A percentile compares a stretch with the other conserved stretches of the same genome.
phyloP scores from a whole-genome alignment of 2,113 vertebrate genomes.

The Mohoua ochrocephala region DNA sequence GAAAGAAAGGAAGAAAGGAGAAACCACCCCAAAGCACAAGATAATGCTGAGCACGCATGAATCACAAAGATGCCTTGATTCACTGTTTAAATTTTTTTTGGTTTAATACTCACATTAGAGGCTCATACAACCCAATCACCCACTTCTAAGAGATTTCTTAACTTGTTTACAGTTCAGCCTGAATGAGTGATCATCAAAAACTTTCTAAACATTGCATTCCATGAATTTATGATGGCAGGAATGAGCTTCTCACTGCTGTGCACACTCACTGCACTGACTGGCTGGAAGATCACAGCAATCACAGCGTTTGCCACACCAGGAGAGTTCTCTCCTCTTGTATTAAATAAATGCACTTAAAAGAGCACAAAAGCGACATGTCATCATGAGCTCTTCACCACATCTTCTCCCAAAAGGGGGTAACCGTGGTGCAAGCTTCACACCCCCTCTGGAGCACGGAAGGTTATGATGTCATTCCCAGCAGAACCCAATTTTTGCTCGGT shows the following conservation, averaged over 20 bases:
- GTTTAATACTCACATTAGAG: neutral
- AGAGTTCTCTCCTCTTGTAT: neutral
- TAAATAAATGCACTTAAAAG: neutral
- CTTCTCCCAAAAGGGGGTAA: neutral
- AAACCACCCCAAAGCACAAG: neutral
- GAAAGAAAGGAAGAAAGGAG: accelerated
- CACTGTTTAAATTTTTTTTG: neutral
- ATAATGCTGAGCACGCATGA: neutral
- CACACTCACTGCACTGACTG: neutral
- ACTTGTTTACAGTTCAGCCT: neutral
- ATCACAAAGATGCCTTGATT: neutral
- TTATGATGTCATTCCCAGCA: neutral
- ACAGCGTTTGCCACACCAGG: neutral
- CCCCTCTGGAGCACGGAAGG: neutral
- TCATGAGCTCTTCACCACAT: neutral
- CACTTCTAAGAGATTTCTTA: neutral
- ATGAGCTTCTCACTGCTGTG: neutral
- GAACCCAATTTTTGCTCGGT: neutral
- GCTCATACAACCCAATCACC: neutral
- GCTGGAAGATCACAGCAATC: neutral
- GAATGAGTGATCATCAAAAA: neutral
- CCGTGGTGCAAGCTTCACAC: neutral
- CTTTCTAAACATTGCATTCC: neutral
- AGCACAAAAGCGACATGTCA: neutral
- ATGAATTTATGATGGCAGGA: neutral